Evolutionary conservation across 2,888 invertebrate genomes (phyloP), one percentile per base, ranked within the genome.

Genomic region (Ennomos erosarius): DNA sequence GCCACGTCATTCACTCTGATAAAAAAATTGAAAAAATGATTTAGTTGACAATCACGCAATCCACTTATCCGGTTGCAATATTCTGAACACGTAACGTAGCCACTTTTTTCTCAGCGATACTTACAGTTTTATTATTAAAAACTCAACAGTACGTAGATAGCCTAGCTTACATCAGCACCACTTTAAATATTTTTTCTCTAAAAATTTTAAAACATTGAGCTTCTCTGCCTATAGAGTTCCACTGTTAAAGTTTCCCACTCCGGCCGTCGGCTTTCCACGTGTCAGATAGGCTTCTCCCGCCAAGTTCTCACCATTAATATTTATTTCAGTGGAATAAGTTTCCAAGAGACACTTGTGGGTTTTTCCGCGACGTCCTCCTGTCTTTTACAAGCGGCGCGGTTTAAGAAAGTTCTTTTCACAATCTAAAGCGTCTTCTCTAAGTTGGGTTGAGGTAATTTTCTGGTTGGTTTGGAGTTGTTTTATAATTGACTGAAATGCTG

Each of bases 281-380:
- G 68, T 71, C 74, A 68, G 66, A 67, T 65, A 64, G 65, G 65
- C 67, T 67, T 58, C 56, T 52, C 37, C 62, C 55, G 59, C 52
- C 51, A 70, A 68, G 50, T 69, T 55, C 55, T 34, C 44, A 51
- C 68, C 76, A 75, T 78, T 75, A 70, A 75, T 75, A 78, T 74
- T 73, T 75, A 77, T 74, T 73, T 68, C 57, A 57, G 50, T 61
- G 50, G 62, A 66, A 65, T 68, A 63, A 64, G 55, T 59, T 62
- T 61, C 45, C 37, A 62, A 65, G 56, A 56, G 64, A 49, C 64
- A 61, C 67, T 65, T 65, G 63, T 56, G 55, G 55, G 62, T 51
- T 62, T 61, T 68, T 65, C 68, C 62, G 55, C 48, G 62, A 59
- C 59, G 57, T 38, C 47, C 55, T 53, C 56, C 52, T 55, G 62